phyloP scores from a whole-genome alignment of 2,888 invertebrate species.

The Microplitis manilae region DNA sequence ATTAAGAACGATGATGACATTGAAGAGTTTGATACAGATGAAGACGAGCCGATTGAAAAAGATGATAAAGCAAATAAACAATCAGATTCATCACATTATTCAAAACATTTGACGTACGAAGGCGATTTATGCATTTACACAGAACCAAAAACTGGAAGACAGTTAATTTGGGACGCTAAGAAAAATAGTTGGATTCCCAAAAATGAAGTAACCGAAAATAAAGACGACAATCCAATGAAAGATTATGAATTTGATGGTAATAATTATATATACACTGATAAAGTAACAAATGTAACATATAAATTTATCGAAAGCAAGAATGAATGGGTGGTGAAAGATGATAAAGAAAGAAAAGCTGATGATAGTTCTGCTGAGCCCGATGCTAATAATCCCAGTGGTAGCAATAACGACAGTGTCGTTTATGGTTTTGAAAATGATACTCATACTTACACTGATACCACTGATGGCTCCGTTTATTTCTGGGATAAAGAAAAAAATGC shows the following conservation, averaged over 20 bases:
- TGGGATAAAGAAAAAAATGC: constrained; percentile 93
- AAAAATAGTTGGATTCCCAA: constrained; percentile 64
- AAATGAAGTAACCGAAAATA: constrained; percentile 56
- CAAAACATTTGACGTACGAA: constrained; percentile 80
- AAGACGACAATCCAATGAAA: constrained; percentile 54
- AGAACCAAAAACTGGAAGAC: constrained; percentile 79
- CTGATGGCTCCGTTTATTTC: constrained; percentile 91
- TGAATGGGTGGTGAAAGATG: constrained; percentile 74
- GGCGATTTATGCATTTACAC: constrained; percentile 82
- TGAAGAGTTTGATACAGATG: constrained; percentile 60
- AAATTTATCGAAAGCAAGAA: constrained; percentile 77
- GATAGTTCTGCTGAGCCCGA: neutral
- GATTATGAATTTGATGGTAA: constrained; percentile 67
- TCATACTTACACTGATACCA: constrained; percentile 84
- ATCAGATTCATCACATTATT: constrained; percentile 54
- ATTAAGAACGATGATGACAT: constrained; percentile 39
- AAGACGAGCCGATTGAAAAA: constrained; percentile 50
- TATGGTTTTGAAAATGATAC: constrained; percentile 85
- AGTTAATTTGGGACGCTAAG: constrained; percentile 78
- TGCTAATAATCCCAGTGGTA: constrained; percentile 49
- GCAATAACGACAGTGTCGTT: constrained; percentile 56
- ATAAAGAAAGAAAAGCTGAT: constrained; percentile 39
- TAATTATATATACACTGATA: constrained; percentile 69
- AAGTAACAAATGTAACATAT: constrained; percentile 68
- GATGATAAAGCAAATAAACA: constrained; percentile 32